Evolutionary conservation across 92 coral and sea anemone genomes (phyloP).

Genomic region (Epizoanthus scotinus): DNA sequence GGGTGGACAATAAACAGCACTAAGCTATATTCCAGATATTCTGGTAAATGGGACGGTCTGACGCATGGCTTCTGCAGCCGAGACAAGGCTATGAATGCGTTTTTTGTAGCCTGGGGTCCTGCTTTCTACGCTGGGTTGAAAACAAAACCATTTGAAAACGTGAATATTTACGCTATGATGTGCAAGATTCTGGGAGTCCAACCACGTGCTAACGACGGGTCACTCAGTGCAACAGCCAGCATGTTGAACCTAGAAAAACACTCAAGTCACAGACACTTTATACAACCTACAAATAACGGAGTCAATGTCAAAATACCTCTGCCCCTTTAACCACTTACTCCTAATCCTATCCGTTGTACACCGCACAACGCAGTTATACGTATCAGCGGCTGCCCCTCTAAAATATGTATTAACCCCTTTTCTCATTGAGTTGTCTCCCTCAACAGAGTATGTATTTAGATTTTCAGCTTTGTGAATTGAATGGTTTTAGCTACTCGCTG

Average conservation of each 20-base stretch:
- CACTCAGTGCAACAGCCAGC: not conserved
- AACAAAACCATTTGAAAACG: slow-evolving; percentile 63
- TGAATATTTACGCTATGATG: slow-evolving; percentile 77
- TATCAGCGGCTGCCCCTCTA: too few relatives aligned
- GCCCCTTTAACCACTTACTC: too few relatives aligned
- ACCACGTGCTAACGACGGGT: slow-evolving; percentile 67
- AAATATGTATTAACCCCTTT: too few relatives aligned
- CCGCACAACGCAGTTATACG: too few relatives aligned
- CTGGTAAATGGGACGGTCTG: slow-evolving; percentile 27
- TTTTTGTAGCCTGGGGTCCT: slow-evolving; percentile 88
- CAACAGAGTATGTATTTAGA: too few relatives aligned
- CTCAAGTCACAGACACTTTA: too few relatives aligned
- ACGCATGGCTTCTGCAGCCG: slow-evolving; percentile 72
- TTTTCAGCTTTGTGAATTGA: too few relatives aligned
- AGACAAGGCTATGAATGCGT: slow-evolving; percentile 63
- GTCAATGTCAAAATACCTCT: too few relatives aligned
- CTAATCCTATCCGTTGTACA: too few relatives aligned
- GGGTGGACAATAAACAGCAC: slow-evolving; percentile 70
- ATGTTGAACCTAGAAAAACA: not conserved
- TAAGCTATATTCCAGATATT: slow-evolving; percentile 1
- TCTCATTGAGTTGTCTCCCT: too few relatives aligned
- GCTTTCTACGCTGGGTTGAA: slow-evolving; percentile 66
- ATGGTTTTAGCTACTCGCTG: too few relatives aligned
- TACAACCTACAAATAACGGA: too few relatives aligned
- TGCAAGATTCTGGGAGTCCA: slow-evolving; percentile 70